Percentiles rank a stretch among this genome's conserved stretches.
These are phyloP conservation scores for Echinops telfairi DNA, from an alignment of 2,113 vertebrate genomes.

Conservation along the genomic window DNA sequence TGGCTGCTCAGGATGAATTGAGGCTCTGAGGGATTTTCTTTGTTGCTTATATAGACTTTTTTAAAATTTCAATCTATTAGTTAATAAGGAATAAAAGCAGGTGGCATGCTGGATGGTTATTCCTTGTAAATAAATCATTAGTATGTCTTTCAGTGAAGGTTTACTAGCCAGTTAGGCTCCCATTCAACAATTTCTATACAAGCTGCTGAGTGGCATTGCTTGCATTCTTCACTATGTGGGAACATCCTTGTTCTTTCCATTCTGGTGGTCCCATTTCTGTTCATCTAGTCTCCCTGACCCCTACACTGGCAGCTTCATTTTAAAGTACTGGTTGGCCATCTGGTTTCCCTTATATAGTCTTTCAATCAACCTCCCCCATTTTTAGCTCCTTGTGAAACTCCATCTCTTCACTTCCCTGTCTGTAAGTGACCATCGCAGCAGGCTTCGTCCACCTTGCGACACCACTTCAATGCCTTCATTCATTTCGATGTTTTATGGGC, in stretches of 20 bases:
- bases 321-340: background rate
- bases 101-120: background rate
- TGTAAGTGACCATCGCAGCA: background rate
- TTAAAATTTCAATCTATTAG: background rate
- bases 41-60: background rate
- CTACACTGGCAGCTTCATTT: background rate
- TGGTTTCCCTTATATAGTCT: background rate
- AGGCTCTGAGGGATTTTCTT: background rate
- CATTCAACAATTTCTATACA: background rate
- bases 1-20: background rate
- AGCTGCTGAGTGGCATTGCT: background rate
- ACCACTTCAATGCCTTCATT: conserved; percentile 30
- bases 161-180: background rate
- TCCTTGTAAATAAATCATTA: background rate
- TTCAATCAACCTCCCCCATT: background rate
- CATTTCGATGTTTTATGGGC: background rate
- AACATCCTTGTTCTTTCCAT: background rate
- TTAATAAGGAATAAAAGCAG: background rate
- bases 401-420: background rate
- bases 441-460: background rate
- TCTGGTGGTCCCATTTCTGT: background rate
- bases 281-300: background rate
- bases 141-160: background rate
- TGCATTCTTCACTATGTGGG: background rate
- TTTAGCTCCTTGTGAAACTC: conserved; percentile 11